Base-by-base conservation (phyloP, 2,797 vertebrate species). In the Morus bassanus region DNA sequence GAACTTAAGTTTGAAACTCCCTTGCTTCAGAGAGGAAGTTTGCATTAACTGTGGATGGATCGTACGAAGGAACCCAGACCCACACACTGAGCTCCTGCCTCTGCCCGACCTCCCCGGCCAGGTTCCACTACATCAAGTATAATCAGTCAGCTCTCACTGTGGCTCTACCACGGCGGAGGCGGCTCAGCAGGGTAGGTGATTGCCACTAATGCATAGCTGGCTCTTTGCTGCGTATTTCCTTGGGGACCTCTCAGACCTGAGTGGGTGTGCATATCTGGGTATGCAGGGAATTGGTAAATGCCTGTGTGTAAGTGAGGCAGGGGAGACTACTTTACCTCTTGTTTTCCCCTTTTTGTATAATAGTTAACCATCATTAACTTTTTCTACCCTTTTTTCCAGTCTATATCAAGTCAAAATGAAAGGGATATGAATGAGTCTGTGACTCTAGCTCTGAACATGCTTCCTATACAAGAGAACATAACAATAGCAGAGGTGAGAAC, bases 71-170 rank as follows among this genome's bases (percentile, higher is more conserved):
- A 45, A 97, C 97, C 3, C 97, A 97, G 76, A 89, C 7, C 8
- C 70, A 98, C 78, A 94, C 94, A 0, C 77, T 97, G 70, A 48
- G 78, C 74, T 82, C 94, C 83, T 97, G 96, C 59, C 59, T 96
- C 63, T 94, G 76, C 54, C 89, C 87, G 0, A 76, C 94, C 18
- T 57, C 96, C 35, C 95, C 96, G 0, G 76, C 96, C 72, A 89
- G 70, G 88, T 99, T 98, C 94, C 98, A 98, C 95, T 98, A 98
- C 93, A 98, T 99, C 95, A 97, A 96, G 77, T 97, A 98, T 25
- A 97, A 94, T 37, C 98, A 98, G 63, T 91, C 98, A 0, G 70
- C 76, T 0, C 91, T 97, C 72, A 88, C 87, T 0, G 95, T 97
- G 91, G 93, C 97, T 50, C 89, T 97, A 8, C 94, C 94, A 0